Evolutionary conservation across 2,113 vertebrate species (phyloP), one percentile per base, ranked within the genome.

Genomic region (Lophius piscatorius): DNA sequence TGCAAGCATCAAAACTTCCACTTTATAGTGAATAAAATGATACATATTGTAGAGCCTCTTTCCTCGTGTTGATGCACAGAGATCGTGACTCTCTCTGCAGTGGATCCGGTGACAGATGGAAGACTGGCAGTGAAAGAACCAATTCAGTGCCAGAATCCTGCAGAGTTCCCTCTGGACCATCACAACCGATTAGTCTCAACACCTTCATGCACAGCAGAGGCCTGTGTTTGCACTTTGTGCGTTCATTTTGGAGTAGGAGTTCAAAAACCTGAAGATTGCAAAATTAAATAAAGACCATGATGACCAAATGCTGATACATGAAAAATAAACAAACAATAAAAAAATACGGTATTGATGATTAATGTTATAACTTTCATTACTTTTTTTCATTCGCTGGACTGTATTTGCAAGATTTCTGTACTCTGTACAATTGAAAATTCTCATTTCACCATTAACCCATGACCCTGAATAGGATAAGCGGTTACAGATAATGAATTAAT

Each of bases 81-180:
- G 34, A 47, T 45, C 9, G 0, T 22, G 46, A 8, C 7, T 23
- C 26, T 48, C 76, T 31, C 63, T 29, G 72, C 23, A 4, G 70
- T 55, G 83, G 44, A 58, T 83, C 78, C 56, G 76, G 78, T 48
- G 49, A 65, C 88, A 89, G 87, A 90, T 90, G 88, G 88, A 69
- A 44, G 29, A 24, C 52, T 76, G 74, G 78, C 78, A 50, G 67
- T 2, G 18, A 13, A 44, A 18, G 38, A 22, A 26, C 16, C 17
- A 36, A 46, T 54, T 18, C 16, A 3, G 28, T 35, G 88, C 87
- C 90, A 89, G 85, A 24, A 69, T 6, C 88, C 87, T 47, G 87
- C 66, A 10, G 84, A 35, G 57, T 39, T 71, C 58, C 61, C 77
- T 59, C 71, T 17, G 64, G 47, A 81, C 73, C 58, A 63, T 84